A percentile compares a stretch with the other conserved stretches of the same genome.
Conservation (phyloP, 2,113 vertebrate genomes). For the Choloepus hoffmanni region DNA sequence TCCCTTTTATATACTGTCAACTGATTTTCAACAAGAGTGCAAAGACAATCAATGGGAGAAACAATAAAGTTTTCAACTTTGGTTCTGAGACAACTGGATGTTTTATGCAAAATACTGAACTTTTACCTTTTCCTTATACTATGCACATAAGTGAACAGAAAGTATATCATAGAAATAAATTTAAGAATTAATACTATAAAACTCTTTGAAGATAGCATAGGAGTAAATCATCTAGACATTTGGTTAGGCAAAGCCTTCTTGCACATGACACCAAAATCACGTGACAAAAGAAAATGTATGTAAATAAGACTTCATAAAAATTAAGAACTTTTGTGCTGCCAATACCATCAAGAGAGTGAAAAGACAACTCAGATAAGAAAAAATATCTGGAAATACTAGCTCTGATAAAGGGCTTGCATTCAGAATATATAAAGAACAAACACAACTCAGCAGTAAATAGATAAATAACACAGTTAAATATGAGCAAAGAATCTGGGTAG, state of each 20-base stretch:
- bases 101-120: neutral
- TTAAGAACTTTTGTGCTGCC: neutral
- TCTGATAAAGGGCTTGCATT: neutral
- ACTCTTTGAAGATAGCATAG: too few species aligned
- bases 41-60: too few species aligned
- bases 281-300: too few species aligned
- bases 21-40: too few species aligned
- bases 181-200: too few species aligned
- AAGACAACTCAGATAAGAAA: neutral
- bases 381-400: neutral
- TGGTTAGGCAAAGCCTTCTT: too few species aligned
- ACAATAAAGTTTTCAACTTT: neutral
- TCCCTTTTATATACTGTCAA: too few species aligned
- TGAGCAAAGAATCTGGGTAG: neutral
- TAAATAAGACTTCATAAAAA: too few species aligned
- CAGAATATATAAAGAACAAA: too few species aligned
- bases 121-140: too few species aligned
- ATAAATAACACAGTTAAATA: neutral
- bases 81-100: neutral
- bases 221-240: too few species aligned
- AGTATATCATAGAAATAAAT: neutral
- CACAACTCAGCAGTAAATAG: neutral
- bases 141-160: neutral
- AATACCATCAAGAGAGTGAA: neutral
- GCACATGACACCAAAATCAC: too few species aligned